Conservation (phyloP, 2,113 vertebrate genomes). For the Scophthalmus maximus region DNA sequence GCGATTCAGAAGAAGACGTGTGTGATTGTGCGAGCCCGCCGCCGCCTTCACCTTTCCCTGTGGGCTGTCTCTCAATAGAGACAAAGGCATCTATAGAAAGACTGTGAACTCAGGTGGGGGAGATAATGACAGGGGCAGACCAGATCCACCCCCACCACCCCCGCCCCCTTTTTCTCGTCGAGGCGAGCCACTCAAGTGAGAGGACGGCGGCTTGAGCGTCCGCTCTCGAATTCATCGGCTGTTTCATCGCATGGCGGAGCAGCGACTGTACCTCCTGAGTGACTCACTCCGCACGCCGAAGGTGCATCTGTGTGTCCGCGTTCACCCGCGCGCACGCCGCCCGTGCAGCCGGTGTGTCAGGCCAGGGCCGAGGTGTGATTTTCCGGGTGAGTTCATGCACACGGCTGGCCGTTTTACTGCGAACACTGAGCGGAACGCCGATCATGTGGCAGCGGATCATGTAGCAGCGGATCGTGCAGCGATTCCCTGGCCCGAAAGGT, state of each 20-base stretch:
- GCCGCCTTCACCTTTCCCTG: slow-evolving; percentile 21
- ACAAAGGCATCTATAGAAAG: slow-evolving; percentile 53
- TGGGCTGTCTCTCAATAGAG: slow-evolving; percentile 22
- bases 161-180: slow-evolving; percentile 31
- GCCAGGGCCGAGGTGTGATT: slow-evolving; percentile 36
- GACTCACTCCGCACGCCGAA: neutral
- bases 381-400: slow-evolving; percentile 46
- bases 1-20: slow-evolving; percentile 9
- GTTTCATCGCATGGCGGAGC: slow-evolving; percentile 5
- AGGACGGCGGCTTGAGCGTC: slow-evolving; percentile 22
- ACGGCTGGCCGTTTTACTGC: slow-evolving; percentile 24
- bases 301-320: slow-evolving; percentile 28
- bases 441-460: slow-evolving; percentile 35
- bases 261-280: neutral
- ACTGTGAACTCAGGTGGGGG: slow-evolving; percentile 8
- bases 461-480: slow-evolving; percentile 43
- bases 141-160: slow-evolving; percentile 29
- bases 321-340: slow-evolving; percentile 22
- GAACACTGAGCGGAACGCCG: slow-evolving; percentile 32
- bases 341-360: slow-evolving; percentile 2
- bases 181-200: slow-evolving; percentile 22
- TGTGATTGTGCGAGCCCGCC: slow-evolving; percentile 42
- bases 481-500: slow-evolving; percentile 47
- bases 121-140: slow-evolving; percentile 29
- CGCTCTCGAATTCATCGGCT: slow-evolving; percentile 3